Conservation (phyloP, 2,797 vertebrate genomes). For the Psittacula echo region DNA sequence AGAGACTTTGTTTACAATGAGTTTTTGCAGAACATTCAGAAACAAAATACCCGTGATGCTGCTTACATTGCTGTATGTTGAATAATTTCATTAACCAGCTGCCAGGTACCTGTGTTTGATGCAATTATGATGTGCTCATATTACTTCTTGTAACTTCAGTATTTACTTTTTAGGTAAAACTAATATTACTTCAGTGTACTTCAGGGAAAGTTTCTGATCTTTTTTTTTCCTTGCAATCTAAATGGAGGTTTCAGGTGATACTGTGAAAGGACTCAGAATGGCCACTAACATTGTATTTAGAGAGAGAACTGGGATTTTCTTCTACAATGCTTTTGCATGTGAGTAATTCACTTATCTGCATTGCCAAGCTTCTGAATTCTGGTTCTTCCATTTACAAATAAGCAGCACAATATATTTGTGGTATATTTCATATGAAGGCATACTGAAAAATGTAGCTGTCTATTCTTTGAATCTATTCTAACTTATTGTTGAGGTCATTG, state of each 20-base stretch:
- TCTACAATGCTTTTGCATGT: background rate
- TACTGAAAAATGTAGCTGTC: background rate
- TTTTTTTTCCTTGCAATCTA: background rate
- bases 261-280: background rate
- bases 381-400: background rate
- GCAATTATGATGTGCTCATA: background rate
- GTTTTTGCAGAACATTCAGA: background rate
- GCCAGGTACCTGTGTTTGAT: background rate
- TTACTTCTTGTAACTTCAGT: background rate
- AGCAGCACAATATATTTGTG: background rate
- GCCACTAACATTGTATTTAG: background rate
- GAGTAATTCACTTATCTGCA: background rate
- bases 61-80: background rate
- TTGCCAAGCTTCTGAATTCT: background rate
- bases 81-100: background rate
- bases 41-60: background rate
- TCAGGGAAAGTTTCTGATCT: background rate
- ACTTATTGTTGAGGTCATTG: background rate
- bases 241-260: background rate
- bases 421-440: background rate
- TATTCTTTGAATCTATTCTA: background rate
- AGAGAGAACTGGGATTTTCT: background rate
- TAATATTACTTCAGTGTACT: background rate
- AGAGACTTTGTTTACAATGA: background rate
- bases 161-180: background rate